A percentile compares a stretch with the other conserved stretches of the same genome.
Evolutionary conservation across 2,797 vertebrate genomes (phyloP).

Genomic region (Agapornis canus): DNA sequence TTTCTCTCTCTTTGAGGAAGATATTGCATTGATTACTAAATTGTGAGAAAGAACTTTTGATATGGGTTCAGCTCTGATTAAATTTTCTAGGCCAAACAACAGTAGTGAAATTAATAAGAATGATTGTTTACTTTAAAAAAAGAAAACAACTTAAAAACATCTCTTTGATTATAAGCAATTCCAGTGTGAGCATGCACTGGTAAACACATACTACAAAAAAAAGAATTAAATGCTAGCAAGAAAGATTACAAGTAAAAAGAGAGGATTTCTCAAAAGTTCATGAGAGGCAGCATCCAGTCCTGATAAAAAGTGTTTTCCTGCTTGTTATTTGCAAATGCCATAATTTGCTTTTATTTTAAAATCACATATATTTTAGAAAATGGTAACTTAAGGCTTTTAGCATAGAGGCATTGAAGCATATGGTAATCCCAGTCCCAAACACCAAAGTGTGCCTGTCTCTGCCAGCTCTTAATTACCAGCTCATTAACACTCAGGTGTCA

Average conservation of each 20-base stretch:
- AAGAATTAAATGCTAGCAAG: not conserved
- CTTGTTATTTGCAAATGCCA: not conserved
- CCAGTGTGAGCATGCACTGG: not conserved
- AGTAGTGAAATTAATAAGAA: not conserved
- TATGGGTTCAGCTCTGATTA: not conserved
- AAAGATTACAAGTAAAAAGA: not conserved
- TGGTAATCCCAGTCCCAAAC: slow-evolving; percentile 80
- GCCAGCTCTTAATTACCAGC: slow-evolving; percentile 86
- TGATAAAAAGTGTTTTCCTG: not conserved
- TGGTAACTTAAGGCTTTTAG: slow-evolving; percentile 67
- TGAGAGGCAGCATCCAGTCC: not conserved
- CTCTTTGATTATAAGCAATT: not conserved
- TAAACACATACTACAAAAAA: not conserved
- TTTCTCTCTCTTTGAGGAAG: not conserved
- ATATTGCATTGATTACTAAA: not conserved
- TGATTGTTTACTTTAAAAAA: not conserved
- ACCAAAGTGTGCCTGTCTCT: slow-evolving; percentile 80
- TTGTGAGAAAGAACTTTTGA: not conserved
- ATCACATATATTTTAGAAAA: slow-evolving; percentile 38
- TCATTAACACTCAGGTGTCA: slow-evolving; percentile 88
- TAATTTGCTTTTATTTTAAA: slow-evolving; percentile 26
- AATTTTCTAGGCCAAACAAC: not conserved
- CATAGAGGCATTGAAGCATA: slow-evolving; percentile 78
- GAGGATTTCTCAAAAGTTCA: not conserved
- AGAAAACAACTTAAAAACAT: not conserved